Percentiles rank a stretch among this genome's conserved stretches.
These are phyloP conservation scores for Cyaniris semiargus DNA, from an alignment of 2,888 invertebrate genomes.

Conservation along the genomic window DNA sequence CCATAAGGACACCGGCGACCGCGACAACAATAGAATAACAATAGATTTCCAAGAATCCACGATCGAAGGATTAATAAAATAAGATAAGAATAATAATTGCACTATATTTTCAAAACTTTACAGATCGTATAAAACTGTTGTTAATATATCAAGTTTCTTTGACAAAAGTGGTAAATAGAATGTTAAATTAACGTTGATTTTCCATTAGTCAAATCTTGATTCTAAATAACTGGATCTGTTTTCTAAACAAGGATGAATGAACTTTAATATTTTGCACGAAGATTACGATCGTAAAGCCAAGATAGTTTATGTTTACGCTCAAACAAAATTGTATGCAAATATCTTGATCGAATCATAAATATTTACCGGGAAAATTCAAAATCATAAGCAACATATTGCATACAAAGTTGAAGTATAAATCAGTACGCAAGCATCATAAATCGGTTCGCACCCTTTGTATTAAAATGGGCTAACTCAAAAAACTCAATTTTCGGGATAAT, in stretches of 20 bases:
- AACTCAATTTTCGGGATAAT: too few relatives aligned
- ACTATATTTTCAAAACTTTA: too few relatives aligned
- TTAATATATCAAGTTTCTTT: too few relatives aligned
- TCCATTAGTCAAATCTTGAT: not conserved
- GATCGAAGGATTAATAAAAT: too few relatives aligned
- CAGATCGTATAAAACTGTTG: too few relatives aligned
- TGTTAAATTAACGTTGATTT: too few relatives aligned
- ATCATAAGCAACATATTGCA: slow-evolving; percentile 26
- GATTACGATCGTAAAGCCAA: not conserved
- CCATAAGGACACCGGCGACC: too few relatives aligned
- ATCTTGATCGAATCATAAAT: slow-evolving; percentile 23
- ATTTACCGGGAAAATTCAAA: not conserved
- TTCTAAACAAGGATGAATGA: not conserved
- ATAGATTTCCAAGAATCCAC: too few relatives aligned
- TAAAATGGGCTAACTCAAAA: too few relatives aligned
- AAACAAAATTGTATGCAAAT: not conserved
- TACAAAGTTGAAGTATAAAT: slow-evolving; percentile 22
- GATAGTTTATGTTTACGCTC: not conserved
- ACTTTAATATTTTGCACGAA: not conserved
- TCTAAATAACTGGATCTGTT: not conserved
- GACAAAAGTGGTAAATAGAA: too few relatives aligned
- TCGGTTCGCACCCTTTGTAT: slow-evolving; percentile 18
- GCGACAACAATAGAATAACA: too few relatives aligned
- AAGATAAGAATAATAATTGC: too few relatives aligned
- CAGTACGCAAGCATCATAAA: slow-evolving; percentile 37